Evolutionary conservation across 1,140 invertebrate species (phyloP), one percentile per base, ranked within the genome.

Genomic region (Ceratina australensis): DNA sequence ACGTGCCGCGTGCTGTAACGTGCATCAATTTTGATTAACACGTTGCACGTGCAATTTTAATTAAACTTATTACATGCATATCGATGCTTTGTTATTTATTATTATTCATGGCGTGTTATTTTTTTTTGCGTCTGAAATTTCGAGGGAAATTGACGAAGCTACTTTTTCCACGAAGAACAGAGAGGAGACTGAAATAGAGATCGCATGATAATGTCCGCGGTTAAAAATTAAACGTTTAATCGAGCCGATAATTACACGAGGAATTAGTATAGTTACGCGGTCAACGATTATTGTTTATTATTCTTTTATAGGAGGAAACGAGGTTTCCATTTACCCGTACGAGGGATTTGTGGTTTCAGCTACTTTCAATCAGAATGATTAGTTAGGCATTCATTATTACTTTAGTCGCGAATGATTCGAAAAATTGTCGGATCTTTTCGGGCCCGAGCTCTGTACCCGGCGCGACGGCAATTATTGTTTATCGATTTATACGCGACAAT

Each of bases 321-420:
- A 89, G 82, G 82, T 87, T 80, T 77, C 81, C 83, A 81, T 82
- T 83, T 73, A 69, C 76, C 77, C 75, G 26, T 22, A 74, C 81
- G 80, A n/a, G n/a, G n/a, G 84, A 85, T 87, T 86, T 84, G 80
- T 15, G 22, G 13, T 15, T 3, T 15, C 50, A 83, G 63, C 81
- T 65, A 72, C 82, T 81, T 86, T 80, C 88, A 87, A 89, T 88
- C 87, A 84, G 33, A 42, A 76, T 85, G 87, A 89, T 89, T 89
- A 88, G 89, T 88, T 86, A 87, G 87, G 81, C 87, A 89, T 90
- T 90, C 83, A 89, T 90, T 88, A 86, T 90, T 90, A 87, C 89
- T 89, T 90, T 89, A 89, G 90, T 89, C 88, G 85, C 82, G 79
- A 61, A 61, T 76, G 75, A 63, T 66, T 69, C 77, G 78, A 76